Evolutionary conservation across 2,797 vertebrate genomes (phyloP).

Genomic region (Fistularia commersonii): DNA sequence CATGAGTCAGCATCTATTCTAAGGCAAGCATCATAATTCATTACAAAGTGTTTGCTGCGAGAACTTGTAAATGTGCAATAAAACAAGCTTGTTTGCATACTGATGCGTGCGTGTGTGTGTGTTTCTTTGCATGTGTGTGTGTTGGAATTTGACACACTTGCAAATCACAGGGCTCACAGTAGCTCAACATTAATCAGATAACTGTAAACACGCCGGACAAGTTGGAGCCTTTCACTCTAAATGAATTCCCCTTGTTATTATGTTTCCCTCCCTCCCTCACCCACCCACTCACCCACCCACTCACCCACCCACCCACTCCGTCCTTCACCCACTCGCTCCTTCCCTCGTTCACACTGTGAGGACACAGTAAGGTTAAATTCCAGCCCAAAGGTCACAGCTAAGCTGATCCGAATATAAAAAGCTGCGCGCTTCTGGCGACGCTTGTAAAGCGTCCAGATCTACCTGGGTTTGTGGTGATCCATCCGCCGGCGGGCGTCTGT

Average conservation of each 20-base stretch:
- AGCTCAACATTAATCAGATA: constrained; percentile 33
- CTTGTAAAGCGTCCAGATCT: constrained; percentile 30
- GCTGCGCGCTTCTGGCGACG: constrained; percentile 14
- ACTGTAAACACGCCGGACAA: constrained; percentile 35
- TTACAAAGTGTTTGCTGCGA: background rate
- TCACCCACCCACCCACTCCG: too few relatives aligned
- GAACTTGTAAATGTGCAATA: constrained; percentile 9
- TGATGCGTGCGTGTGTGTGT: constrained; percentile 7
- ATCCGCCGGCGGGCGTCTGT: constrained; percentile 18
- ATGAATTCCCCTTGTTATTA: constrained; percentile 10
- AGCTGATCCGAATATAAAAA: constrained; percentile 5
- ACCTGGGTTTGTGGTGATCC: background rate
- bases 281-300: background rate
- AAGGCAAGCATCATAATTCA: constrained; percentile 26
- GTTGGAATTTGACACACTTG: constrained; percentile 1
- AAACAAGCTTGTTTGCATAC: constrained; percentile 11
- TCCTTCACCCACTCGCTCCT: too few relatives aligned
- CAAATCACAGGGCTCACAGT: constrained; percentile 1
- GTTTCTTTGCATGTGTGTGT: too few relatives aligned
- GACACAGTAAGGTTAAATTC: constrained; percentile 43
- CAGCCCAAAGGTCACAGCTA: constrained; percentile 38
- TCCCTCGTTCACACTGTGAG: constrained; percentile 4
- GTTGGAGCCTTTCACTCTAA: constrained; percentile 14
- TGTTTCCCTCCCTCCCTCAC: background rate
- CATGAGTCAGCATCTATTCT: constrained; percentile 25